Evolutionary conservation across 1,140 invertebrate species (phyloP).

Genomic region (Meteorus sp.): DNA sequence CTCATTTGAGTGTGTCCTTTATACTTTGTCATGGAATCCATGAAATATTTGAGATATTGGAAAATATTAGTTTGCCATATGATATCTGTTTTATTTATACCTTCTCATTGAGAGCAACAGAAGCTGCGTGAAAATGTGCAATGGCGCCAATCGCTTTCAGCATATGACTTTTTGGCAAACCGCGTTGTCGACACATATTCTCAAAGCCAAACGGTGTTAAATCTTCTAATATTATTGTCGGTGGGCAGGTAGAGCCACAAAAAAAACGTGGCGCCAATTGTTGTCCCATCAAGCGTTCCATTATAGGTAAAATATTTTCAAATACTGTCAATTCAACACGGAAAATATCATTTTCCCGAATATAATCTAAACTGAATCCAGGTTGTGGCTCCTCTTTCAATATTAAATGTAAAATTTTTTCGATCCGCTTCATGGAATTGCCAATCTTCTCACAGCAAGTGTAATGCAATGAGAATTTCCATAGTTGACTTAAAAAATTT

Average conservation of each 20-base stretch:
- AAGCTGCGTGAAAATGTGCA: conserved; percentile 10
- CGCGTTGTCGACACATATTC: conserved; percentile 1
- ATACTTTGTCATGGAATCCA: too few relatives aligned
- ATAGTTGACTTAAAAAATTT: conserved; percentile 15
- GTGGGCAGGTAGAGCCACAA: conserved; percentile 1
- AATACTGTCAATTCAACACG: conserved; percentile 9
- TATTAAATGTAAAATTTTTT: conserved; percentile 8
- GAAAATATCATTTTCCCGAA: conserved; percentile 8
- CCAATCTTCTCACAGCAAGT: neutral
- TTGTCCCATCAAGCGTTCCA: neutral
- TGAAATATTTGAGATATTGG: too few relatives aligned
- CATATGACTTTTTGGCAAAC: conserved; percentile 5
- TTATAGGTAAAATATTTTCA: neutral
- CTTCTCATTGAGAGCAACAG: conserved; percentile 50
- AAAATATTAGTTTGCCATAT: too few relatives aligned
- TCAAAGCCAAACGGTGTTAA: conserved; percentile 4
- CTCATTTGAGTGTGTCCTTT: too few relatives aligned
- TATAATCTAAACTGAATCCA: conserved; percentile 15
- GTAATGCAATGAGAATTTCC: conserved; percentile 10
- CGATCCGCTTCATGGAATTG: neutral
- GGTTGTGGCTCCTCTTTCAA: conserved; percentile 11
- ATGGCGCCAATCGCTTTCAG: conserved; percentile 12
- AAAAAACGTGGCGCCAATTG: conserved; percentile 12
- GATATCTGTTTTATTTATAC: conserved; percentile 35
- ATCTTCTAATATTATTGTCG: conserved; percentile 12